phyloP scores from a whole-genome alignment of 2,797 vertebrate genomes.

The Oryzias sinensis region DNA sequence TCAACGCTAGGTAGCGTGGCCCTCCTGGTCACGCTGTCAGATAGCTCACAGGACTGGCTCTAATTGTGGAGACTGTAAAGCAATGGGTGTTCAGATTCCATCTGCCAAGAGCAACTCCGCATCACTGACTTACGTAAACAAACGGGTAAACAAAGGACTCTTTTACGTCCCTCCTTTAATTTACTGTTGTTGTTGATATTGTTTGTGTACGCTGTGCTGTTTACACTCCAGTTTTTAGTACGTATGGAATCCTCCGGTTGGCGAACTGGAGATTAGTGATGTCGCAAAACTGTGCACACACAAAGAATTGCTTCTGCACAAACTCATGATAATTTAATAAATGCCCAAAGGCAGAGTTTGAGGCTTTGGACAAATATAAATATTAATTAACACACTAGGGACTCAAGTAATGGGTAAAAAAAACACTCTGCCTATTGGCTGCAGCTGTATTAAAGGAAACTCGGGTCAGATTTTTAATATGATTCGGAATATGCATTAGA shows the following conservation, averaged over 20 bases:
- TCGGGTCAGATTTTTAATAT: constrained; percentile 73
- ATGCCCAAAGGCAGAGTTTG: constrained; percentile 82
- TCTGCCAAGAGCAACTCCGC: constrained; percentile 63
- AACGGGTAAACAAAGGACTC: constrained; percentile 65
- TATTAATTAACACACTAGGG: constrained; percentile 84
- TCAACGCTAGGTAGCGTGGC: constrained; percentile 57
- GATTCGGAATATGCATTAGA: constrained; percentile 73
- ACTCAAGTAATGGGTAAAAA: constrained; percentile 66
- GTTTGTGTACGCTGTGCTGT: constrained; percentile 35
- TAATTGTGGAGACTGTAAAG: constrained; percentile 77
- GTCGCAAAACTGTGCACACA: constrained; percentile 51
- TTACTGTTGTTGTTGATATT: constrained; percentile 34
- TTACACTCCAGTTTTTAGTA: constrained; percentile 46
- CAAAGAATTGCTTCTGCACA: constrained; percentile 61
- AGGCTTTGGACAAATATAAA: constrained; percentile 84
- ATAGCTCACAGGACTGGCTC: constrained; percentile 72
- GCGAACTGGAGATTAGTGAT: constrained; percentile 26
- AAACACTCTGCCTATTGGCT: constrained; percentile 71
- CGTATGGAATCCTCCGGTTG: constrained; percentile 43
- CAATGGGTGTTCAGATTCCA: constrained; percentile 66
- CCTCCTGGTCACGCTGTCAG: constrained; percentile 74
- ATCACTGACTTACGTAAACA: constrained; percentile 67
- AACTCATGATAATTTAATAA: constrained; percentile 82
- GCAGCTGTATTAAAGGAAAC: constrained; percentile 69
- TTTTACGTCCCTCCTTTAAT: constrained; percentile 43